Percentiles rank a stretch among this genome's conserved stretches.
These are phyloP conservation scores for Dermochelys coriacea DNA, from an alignment of 2,797 vertebrate species.

Conservation along the genomic window DNA sequence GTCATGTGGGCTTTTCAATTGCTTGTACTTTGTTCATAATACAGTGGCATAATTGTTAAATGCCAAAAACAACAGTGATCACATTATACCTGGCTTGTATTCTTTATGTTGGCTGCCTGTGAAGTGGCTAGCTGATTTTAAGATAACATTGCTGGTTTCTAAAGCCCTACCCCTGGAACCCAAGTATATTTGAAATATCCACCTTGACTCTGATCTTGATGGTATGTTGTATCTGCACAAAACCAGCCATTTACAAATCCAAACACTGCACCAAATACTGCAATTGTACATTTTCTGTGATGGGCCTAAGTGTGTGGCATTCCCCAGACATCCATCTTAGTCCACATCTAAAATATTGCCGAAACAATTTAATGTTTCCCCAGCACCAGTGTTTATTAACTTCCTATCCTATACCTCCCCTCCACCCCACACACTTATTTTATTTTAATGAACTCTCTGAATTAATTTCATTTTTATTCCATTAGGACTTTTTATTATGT, in stretches of 20 bases:
- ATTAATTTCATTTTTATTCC: slow-evolving; percentile 1
- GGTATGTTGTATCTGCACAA: neutral
- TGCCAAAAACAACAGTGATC: neutral
- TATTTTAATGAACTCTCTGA: slow-evolving; percentile 7
- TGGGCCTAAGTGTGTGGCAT: neutral
- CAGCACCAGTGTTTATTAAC: neutral
- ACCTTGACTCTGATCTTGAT: neutral
- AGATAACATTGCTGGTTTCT: neutral
- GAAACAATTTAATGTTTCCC: neutral
- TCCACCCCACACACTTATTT: neutral
- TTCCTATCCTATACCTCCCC: neutral
- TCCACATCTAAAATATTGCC: neutral
- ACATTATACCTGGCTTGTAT: neutral
- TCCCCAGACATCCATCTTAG: neutral
- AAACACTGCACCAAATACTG: neutral
- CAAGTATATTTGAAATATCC: neutral
- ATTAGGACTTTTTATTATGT: neutral
- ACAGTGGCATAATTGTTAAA: neutral
- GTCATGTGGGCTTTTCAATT: neutral
- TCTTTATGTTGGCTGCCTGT: neutral
- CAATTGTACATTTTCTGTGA: neutral
- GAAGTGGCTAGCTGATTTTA: neutral
- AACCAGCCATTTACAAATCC: neutral
- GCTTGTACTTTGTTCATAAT: neutral
- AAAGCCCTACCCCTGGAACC: neutral